Conservation (phyloP, 2,888 invertebrate genomes). For the Cenopis cana region DNA sequence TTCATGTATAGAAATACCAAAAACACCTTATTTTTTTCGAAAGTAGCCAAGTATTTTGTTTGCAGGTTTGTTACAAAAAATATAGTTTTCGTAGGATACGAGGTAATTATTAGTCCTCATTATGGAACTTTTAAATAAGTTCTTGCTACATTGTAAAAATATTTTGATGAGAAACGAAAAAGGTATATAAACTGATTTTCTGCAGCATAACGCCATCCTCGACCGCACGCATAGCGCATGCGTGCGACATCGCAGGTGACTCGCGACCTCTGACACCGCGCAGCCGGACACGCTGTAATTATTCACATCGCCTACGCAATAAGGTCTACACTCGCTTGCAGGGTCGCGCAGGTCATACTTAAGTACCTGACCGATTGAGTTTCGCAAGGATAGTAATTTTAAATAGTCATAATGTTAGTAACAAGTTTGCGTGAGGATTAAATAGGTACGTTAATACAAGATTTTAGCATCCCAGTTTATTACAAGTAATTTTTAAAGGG, state of each 20-base stretch:
- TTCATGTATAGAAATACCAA: too few species aligned
- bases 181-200: constrained; percentile 9
- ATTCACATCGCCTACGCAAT: constrained; percentile 23
- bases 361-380: constrained; percentile 36
- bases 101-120: too few species aligned
- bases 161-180: background rate
- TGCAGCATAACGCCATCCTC: constrained; percentile 25
- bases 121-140: too few species aligned
- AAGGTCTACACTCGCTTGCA: constrained; percentile 21
- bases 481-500: background rate
- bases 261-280: constrained; percentile 38
- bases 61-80: too few species aligned
- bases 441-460: background rate
- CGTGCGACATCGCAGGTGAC: constrained; percentile 43
- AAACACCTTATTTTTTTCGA: too few species aligned
- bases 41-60: too few species aligned
- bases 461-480: constrained; percentile 2
- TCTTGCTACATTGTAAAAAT: background rate
- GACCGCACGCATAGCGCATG: constrained; percentile 45
- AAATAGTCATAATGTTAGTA: constrained; percentile 24
- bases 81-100: too few species aligned
- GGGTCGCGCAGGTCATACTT: constrained; percentile 34
- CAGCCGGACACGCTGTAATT: constrained; percentile 25
- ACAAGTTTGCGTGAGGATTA: constrained; percentile 11
- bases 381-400: constrained; percentile 31